Evolutionary conservation across 2,797 vertebrate species (phyloP).

Genomic region (Gymnothorax javanicus): DNA sequence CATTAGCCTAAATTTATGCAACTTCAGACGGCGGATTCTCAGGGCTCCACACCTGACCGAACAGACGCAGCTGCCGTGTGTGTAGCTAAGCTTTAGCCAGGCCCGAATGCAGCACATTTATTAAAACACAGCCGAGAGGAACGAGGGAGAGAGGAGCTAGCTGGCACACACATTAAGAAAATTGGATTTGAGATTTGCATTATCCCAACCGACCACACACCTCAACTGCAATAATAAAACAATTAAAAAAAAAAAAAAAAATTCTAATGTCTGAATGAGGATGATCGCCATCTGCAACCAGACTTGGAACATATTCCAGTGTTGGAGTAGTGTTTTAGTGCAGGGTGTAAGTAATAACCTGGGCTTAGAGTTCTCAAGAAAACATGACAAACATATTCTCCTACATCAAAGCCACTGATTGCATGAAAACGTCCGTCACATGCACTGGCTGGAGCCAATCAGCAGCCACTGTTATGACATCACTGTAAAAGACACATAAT

Average conservation of each 20-base stretch:
- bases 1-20: background rate
- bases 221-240: background rate
- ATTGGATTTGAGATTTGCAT: background rate
- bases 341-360: background rate
- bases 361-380: background rate
- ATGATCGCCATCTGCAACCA: background rate
- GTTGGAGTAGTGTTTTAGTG: background rate
- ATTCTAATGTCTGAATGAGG: background rate
- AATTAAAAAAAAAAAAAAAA: background rate
- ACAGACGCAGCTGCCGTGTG: background rate
- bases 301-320: background rate
- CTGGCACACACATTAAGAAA: background rate
- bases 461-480: background rate
- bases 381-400: background rate
- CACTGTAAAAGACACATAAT: background rate
- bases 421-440: background rate
- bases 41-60: background rate
- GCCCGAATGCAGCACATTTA: background rate
- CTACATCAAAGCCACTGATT: background rate
- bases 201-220: background rate
- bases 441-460: background rate
- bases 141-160: background rate
- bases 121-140: background rate
- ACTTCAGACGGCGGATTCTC: background rate
- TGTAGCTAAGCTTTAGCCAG: background rate